Percentiles rank a stretch among this genome's conserved stretches.
phyloP scores from a whole-genome alignment of 2,888 invertebrate species.

The Teinopalpus imperialis region DNA sequence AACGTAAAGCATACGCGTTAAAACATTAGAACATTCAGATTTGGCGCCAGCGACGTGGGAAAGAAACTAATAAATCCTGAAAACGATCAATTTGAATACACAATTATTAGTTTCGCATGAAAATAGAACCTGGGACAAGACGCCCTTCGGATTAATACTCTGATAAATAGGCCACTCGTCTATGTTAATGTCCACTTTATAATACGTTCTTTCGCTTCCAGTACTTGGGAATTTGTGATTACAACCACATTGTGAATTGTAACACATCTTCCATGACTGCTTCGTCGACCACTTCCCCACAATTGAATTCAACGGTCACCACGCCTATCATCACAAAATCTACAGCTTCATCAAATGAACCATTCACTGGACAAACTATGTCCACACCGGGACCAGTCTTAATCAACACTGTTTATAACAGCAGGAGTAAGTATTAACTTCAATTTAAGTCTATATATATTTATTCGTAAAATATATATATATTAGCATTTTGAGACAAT shows the following conservation, averaged over 20 bases:
- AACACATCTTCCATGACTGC: constrained; percentile 27
- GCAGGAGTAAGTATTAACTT: constrained; percentile 11
- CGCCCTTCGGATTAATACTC: no score
- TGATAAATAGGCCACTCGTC: no score
- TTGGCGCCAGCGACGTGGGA: no score
- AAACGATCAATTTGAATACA: no score
- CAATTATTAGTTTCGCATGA: no score
- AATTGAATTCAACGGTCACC: constrained; percentile 18
- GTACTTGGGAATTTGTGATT: constrained; percentile 85
- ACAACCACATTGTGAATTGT: constrained; percentile 82
- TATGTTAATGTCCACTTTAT: no score
- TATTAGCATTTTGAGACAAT: no score
- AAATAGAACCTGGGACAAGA: no score
- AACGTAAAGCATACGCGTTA: no score
- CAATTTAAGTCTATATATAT: background rate
- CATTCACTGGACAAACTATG: background rate
- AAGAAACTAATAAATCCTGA: no score
- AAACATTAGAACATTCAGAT: no score
- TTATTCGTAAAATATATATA: background rate
- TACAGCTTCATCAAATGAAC: background rate
- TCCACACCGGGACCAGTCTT: background rate
- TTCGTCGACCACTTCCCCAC: constrained; percentile 8
- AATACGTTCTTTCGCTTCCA: constrained; percentile 62
- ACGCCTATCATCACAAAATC: constrained; percentile 7
- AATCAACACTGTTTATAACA: constrained; percentile 15